phyloP scores from a whole-genome alignment of 2,888 invertebrate species.

The Drosophila antonietae region DNA sequence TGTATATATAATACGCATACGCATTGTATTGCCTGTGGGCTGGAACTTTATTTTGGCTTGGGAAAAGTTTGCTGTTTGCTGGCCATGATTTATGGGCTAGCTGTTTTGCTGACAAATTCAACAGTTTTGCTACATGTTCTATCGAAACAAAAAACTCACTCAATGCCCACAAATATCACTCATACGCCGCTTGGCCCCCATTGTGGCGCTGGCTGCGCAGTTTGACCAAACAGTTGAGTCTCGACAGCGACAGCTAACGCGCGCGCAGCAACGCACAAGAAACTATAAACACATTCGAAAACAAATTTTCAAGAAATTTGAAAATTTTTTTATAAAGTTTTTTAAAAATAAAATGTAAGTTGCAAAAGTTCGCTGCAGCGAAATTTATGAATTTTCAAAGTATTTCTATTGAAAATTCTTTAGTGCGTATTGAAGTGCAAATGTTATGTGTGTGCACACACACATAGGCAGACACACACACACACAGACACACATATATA shows the following conservation, averaged over 20 bases:
- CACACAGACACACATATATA: background rate
- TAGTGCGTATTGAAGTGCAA: conserved; percentile 5
- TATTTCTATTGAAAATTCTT: background rate
- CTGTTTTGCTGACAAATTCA: conserved; percentile 14
- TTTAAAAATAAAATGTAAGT: conserved; percentile 34
- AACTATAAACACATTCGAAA: conserved; percentile 12
- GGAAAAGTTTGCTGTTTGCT: background rate
- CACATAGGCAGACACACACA: background rate
- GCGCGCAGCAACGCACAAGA: conserved; percentile 60
- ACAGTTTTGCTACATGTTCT: conserved; percentile 17
- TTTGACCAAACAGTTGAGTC: conserved; percentile 76
- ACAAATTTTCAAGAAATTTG: conserved; percentile 7
- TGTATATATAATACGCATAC: conserved; percentile 6
- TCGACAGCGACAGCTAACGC: conserved; percentile 67
- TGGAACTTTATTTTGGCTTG: conserved; percentile 29
- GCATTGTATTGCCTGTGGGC: conserved; percentile 16
- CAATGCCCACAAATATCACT: conserved; percentile 62
- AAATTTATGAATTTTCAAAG: too few relatives aligned
- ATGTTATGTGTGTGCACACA: background rate
- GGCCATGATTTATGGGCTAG: conserved; percentile 29
- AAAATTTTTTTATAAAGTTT: conserved; percentile 2
- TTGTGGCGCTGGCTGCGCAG: conserved; percentile 58
- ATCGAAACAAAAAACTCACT: conserved; percentile 55
- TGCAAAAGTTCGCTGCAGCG: background rate
- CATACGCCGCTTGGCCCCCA: conserved; percentile 70